Evolutionary conservation across 2,888 invertebrate genomes (phyloP), one percentile per base, ranked within the genome.

Genomic region (Protula sp.): DNA sequence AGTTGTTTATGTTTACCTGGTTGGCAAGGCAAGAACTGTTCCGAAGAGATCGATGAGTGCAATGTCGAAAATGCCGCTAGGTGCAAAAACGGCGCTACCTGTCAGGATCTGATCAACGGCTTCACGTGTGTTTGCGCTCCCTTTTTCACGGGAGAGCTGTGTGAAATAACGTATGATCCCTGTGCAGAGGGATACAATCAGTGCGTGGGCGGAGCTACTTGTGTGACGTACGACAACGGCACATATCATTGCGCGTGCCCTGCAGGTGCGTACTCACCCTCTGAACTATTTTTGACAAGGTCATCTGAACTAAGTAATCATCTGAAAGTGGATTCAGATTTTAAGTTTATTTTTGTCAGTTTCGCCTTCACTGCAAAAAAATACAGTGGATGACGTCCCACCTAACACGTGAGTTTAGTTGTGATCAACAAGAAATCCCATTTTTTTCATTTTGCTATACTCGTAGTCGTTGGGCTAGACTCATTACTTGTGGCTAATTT

Each of bases 41-140:
- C 95, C 45, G 85, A 89, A 69, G 94, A 97, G 81, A 87, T 93
- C 63, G 93, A 98, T 78, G 97, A 98, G 81, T 98, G 98, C 82
- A 5, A 5, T 22, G 24, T 9, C 5, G 45, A 38, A 38, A 50
- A 50, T 24, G 52, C 30, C 29, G 50, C 54, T 48, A 47, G 54
- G 19, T 62, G 62, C 27, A 5, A 24, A 22, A 62, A 61, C 54
- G 59, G 57, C 0, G 61, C 51, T 38, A 59, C 59, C 4, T 61
- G 63, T 55, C 47, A 48, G n/a, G 54, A 58, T 30, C 22, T 5
- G 14, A 30, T 61, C 22, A 30, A 45, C 27, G 48, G 47, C 24
- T 55, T 56, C 59, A 58, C 58, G 27, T 61, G 63, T 26, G 38
- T 54, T 27, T 63, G 63, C 55, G 27, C 52, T 2, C 55, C 61